phyloP scores from a whole-genome alignment of 2,113 vertebrate species.

The Psephotus haematonotus region DNA sequence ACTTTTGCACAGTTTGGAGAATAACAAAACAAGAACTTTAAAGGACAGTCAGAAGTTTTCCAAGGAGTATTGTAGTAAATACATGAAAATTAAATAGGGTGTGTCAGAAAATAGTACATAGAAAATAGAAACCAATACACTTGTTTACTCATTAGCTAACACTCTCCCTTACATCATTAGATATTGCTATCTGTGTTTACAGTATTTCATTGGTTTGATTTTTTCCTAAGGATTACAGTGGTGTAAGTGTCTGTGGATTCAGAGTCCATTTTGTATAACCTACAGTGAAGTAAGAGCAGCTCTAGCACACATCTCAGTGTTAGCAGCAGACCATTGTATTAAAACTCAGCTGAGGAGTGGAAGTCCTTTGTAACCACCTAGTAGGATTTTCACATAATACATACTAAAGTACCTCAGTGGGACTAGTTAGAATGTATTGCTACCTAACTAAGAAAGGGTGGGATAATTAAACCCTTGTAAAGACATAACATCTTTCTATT shows the following conservation, averaged over 20 bases:
- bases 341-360: neutral
- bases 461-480: neutral
- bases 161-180: neutral
- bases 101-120: neutral
- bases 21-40: neutral
- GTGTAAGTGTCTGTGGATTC: neutral
- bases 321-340: neutral
- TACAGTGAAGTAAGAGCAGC: neutral
- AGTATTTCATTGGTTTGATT: neutral
- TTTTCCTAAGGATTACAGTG: neutral
- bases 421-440: neutral
- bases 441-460: neutral
- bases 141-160: neutral
- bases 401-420: neutral
- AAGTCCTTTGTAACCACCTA: neutral
- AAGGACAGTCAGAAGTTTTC: neutral
- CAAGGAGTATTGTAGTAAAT: neutral
- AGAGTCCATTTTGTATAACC: neutral
- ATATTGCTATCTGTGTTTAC: neutral
- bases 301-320: rapidly evolving
- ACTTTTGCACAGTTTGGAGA: neutral
- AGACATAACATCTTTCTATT: neutral
- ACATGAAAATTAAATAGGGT: neutral
- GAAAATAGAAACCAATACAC: neutral
- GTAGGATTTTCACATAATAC: neutral